Base-by-base conservation (phyloP, 2,113 vertebrate species). In the Cyrtonyx montezumae region DNA sequence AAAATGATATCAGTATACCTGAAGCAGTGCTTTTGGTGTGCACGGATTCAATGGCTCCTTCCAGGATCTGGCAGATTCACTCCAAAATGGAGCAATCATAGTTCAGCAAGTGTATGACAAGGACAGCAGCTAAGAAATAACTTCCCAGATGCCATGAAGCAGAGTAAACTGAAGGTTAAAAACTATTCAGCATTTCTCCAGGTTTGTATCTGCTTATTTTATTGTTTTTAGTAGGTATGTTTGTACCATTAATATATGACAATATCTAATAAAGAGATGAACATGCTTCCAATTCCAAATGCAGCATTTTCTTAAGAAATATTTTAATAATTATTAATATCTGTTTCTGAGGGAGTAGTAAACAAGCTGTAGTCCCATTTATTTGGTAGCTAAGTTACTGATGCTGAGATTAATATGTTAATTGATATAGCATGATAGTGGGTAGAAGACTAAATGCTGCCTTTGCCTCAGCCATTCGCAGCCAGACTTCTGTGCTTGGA, bases 281-380 rank as follows among this genome's bases (percentile, higher is more conserved):
- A 32, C 32, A 32, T 3, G 0, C 42, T 90, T 63, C 43, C 18
- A 21, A 21, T 75, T 37, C 48, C 30, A 51, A 79, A 84, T 40
- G 28, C 34, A 61, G 28, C 42, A 5, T 58, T 87, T 43, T 2
- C 9, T 68, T 26, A 70, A 55, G 21, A 85, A 77, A 53, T 79
- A 66, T 77, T 89, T 79, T 53, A 61, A 48, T 90, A 79, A 32
- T 88, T 93, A 55, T 58, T 86, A 66, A 49, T 86, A 3, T 65
- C 23, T 21, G 2, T 32, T 84, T 91, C 68, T 55, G 53, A 59
- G 46, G 19, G 56, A 88, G 30, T 86, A 86, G 48, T 45, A 90
- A 92, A 78, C 34, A 69, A 15, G 46, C 22, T 78, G 32, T 2
- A 0, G 22, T 49, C 51, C 36, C 46, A 37, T 92, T 88, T 92